Conservation (phyloP, 2,113 vertebrate genomes). For the Leucosticte australis region DNA sequence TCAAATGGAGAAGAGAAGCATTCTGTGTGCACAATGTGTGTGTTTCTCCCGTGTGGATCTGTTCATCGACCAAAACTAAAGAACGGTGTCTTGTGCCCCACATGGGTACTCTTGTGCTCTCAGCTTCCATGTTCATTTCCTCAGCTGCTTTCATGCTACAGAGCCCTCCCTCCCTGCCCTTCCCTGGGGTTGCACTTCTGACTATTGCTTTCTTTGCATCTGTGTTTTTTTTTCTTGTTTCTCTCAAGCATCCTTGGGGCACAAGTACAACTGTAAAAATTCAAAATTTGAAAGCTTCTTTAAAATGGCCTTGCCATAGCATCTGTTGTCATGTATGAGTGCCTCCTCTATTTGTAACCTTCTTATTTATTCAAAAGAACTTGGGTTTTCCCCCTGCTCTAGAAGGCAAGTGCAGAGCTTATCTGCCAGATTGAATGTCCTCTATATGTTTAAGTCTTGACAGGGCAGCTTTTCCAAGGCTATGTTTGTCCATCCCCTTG, state of each 20-base stretch:
- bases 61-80: not conserved
- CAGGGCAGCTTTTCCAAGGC: not conserved
- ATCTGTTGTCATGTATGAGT: not conserved
- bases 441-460: not conserved
- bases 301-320: not conserved
- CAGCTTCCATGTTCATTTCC: not conserved
- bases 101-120: not conserved
- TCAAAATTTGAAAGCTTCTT: not conserved
- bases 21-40: rapidly evolving
- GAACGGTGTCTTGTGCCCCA: not conserved
- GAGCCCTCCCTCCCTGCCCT: not conserved
- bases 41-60: rapidly evolving
- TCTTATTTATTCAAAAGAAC: not conserved
- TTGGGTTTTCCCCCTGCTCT: not conserved
- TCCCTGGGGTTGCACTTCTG: not conserved
- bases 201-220: not conserved
- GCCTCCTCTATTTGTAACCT: not conserved
- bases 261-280: not conserved
- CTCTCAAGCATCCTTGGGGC: not conserved
- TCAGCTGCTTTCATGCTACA: not conserved
- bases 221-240: not conserved
- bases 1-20: not conserved
- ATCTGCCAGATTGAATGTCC: not conserved
- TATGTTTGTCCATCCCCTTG: not conserved
- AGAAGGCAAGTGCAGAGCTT: not conserved